Base-by-base conservation (phyloP, 2,113 vertebrate species). In the Machaerirhynchus nigripectus region DNA sequence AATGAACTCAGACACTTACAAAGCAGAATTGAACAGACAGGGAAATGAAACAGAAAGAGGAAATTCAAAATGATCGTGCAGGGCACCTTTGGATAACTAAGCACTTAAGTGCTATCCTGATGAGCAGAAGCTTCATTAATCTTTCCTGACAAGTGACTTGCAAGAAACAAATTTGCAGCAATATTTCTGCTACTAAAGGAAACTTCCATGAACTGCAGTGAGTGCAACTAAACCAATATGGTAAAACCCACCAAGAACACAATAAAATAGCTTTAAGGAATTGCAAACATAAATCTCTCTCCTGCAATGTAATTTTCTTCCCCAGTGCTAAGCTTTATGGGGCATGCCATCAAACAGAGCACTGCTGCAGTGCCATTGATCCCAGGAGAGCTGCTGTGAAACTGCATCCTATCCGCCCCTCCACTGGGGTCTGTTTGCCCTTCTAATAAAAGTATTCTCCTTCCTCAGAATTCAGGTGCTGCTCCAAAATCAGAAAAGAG, bases 61-160 rank as follows among this genome's bases (percentile, higher is more conserved):
- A 97, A 97, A 97, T 83, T 92, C 69, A 67, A 93, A 97, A 95
- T 83, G 75, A 65, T 82, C 5, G 0, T 47, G 59, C 63, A 84
- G n/a, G 13, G 63, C 67, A 96, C 74, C 81, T 93, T 80, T 82
- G 75, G 67, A 90, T 86, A 97, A 95, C 59, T 44, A 64, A 87
- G 69, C 40, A 77, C 74, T 88, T 96, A 92, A 97, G 92, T 79
- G 97, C 76, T 93, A 89, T 68, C 59, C 89, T 63, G 60, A 96
- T 83, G 78, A 96, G 86, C 19, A 55, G 80, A 89, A 93, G 71
- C 44, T 57, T 96, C 97, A 97, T 97, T 97, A 96, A 97, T 97
- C 97, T 97, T 96, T 85, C 63, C 75, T 96, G 97, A 97, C 96
- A 96, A 92, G 77, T 87, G 61, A 93, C 91, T 97, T 95, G 76